Evolutionary conservation across 2,113 vertebrate genomes (phyloP), one percentile per base, ranked within the genome.

Genomic region (Condylura cristata): DNA sequence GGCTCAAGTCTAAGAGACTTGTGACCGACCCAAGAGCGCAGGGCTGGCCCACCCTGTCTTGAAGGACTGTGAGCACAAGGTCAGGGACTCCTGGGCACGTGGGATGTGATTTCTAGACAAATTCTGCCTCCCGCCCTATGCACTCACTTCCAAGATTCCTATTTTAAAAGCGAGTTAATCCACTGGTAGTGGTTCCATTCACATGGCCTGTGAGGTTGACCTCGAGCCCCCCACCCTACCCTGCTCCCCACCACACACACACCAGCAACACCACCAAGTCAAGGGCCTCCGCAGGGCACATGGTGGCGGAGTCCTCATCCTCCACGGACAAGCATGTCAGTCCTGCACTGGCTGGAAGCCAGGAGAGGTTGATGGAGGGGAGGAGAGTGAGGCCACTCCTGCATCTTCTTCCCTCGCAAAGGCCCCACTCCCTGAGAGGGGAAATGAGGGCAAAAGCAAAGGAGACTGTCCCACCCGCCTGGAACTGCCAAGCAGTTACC

Each of bases 201-300:
- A 16, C 26, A 44, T 26, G 37, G 48, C 28, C 8, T 60, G 58
- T 2, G 3, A 22, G 16, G 6, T 39, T 16, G n/a, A 17, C 17
- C 28, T 26, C 13, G 24, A 61, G 3, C n/a, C n/a, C n/a, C n/a
- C n/a, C n/a, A n/a, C n/a, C n/a, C n/a, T n/a, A 8, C 28, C 26
- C 60, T 60, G 3, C 9, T 12, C 6, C 18, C 26, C 58, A 60
- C 51, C 18, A 53, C 51, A 53, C 3, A 53, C 51, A 53, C 46
- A 48, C 6, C 12, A 28, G 56, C 34, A 30, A 5, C 20, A 37
- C 18, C 28, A 30, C 5, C 74, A 26, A 30, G 51, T 7, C 28
- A 24, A 46, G 30, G n/a, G 51, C 7, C 22, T 6, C 20, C 0
- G 9, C 2, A 0, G 0, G 7, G 56, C 10, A 68, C 6, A n/a